A percentile compares a stretch with the other conserved stretches of the same genome.
These are phyloP conservation scores for Campylorhamphus procurvoides DNA, from an alignment of 2,113 vertebrate species.

Conservation along the genomic window DNA sequence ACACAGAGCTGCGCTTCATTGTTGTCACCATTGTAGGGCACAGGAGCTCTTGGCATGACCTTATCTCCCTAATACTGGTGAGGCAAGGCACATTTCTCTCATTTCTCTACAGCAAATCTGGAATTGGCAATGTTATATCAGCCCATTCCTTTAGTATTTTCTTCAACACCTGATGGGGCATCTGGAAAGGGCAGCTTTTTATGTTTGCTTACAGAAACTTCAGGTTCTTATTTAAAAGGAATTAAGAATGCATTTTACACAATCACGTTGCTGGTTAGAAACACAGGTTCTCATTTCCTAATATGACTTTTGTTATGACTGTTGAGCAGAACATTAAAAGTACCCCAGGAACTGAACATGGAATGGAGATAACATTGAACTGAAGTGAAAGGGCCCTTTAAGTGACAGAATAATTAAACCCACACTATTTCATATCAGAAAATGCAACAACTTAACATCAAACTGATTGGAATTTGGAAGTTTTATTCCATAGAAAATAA, in stretches of 20 bases:
- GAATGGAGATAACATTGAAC: background rate
- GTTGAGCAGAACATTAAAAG: background rate
- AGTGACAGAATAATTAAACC: background rate
- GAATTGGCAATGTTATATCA: background rate
- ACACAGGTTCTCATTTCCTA: background rate
- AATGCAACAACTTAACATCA: background rate
- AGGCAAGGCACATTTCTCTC: background rate
- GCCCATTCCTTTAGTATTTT: background rate
- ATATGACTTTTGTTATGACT: background rate
- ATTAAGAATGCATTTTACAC: background rate
- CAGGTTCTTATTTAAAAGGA: background rate
- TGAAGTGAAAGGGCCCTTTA: background rate
- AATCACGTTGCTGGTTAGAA: background rate
- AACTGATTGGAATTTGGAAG: background rate
- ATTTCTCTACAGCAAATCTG: background rate
- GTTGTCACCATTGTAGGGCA: background rate
- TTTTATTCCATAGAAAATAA: background rate
- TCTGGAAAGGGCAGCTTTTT: background rate
- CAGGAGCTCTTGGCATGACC: background rate
- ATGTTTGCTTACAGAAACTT: background rate
- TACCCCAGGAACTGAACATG: background rate
- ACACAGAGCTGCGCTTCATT: rapidly evolving
- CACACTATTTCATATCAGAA: background rate
- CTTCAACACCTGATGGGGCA: background rate
- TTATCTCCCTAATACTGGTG: background rate